phyloP scores from a whole-genome alignment of 2,113 vertebrate genomes.

The Ictalurus punctatus region DNA sequence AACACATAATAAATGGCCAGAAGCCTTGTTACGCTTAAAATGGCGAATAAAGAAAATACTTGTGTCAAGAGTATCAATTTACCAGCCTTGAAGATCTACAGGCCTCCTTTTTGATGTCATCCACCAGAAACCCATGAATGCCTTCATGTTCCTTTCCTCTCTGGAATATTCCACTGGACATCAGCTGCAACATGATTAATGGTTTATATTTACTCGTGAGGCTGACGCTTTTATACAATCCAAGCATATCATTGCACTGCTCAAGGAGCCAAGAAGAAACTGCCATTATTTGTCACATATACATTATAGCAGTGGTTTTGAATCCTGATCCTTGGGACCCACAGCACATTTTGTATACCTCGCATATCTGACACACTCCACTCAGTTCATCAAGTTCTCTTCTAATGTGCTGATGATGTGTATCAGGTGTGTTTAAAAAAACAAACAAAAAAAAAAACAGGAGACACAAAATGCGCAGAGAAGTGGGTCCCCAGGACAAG shows the following conservation, averaged over 20 bases:
- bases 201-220: neutral
- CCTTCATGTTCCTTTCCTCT: slow-evolving; percentile 88
- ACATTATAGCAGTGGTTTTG: neutral
- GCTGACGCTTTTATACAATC: neutral
- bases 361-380: no score
- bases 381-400: no score
- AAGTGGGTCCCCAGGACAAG: no score
- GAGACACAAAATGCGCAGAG: no score
- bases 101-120: slow-evolving; percentile 86
- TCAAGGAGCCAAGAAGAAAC: neutral
- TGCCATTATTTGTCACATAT: neutral
- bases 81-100: slow-evolving; percentile 86
- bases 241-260: neutral
- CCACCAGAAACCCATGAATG: slow-evolving; percentile 87
- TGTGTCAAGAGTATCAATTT: neutral
- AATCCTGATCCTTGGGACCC: no score
- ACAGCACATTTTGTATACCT: no score
- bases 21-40: neutral
- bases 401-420: no score
- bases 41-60: neutral
- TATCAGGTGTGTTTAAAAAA: no score
- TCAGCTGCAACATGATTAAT: slow-evolving; percentile 73
- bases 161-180: slow-evolving; percentile 94
- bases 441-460: no score
- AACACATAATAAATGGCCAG: neutral